A percentile compares a stretch with the other conserved stretches of the same genome.
Conservation (phyloP, 2,888 invertebrate genomes). For the Copidosoma aretas region DNA sequence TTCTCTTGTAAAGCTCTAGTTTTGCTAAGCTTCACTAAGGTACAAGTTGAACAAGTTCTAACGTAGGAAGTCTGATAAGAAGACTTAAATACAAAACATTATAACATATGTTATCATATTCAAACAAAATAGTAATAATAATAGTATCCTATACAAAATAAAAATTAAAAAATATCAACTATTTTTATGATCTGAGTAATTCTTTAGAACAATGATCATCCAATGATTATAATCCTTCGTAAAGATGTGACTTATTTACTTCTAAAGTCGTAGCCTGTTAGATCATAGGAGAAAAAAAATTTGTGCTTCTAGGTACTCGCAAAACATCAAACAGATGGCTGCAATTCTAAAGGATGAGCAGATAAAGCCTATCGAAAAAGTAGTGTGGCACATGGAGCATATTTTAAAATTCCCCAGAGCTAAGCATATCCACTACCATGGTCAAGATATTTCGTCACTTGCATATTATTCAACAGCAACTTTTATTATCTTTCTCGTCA, state of each 20-base stretch:
- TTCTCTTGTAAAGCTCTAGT: background rate
- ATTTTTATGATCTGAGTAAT: background rate
- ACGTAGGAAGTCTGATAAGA: too few relatives aligned
- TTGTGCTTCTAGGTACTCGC: slow-evolving; percentile 43
- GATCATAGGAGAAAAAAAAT: too few relatives aligned
- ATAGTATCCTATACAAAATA: too few relatives aligned
- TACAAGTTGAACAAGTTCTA: too few relatives aligned
- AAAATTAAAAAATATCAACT: too few relatives aligned
- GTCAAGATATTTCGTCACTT: slow-evolving; percentile 49
- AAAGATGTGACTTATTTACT: too few relatives aligned
- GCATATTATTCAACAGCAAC: slow-evolving; percentile 48
- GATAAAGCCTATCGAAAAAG: slow-evolving; percentile 54
- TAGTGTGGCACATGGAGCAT: slow-evolving; percentile 56
- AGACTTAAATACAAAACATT: too few relatives aligned
- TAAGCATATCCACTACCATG: slow-evolving; percentile 53
- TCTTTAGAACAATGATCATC: background rate
- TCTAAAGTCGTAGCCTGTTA: too few relatives aligned
- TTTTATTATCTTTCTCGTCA: slow-evolving; percentile 13
- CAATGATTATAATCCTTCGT: background rate
- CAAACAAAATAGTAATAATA: too few relatives aligned
- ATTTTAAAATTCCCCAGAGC: slow-evolving; percentile 55
- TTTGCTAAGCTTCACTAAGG: too few relatives aligned
- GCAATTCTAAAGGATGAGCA: slow-evolving; percentile 52
- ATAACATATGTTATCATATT: too few relatives aligned
- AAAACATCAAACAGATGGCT: slow-evolving; percentile 49